Evolutionary conservation across 2,888 invertebrate species (phyloP), one percentile per base, ranked within the genome.

Genomic region (Cryptus armator): DNA sequence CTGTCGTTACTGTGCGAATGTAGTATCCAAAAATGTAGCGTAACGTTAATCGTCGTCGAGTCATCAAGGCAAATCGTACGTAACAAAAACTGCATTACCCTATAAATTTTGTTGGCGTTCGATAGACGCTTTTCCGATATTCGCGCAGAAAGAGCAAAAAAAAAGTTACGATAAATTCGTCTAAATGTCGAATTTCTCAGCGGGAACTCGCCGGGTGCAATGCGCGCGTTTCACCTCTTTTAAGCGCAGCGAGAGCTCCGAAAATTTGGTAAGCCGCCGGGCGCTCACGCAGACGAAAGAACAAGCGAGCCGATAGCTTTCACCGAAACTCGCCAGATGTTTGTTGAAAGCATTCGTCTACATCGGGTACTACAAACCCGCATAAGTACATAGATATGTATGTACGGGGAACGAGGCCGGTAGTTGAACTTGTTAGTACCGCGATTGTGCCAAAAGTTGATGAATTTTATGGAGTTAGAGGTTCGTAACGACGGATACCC

Each of bases 301-400:
- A 70, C 48, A 10, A 48, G 70, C 70, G 32, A 70, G 19, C 37
- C 71, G 71, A 71, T 71, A 56, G 71, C 56, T 71, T 71, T 71
- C 56, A 74, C 75, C 72, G 29, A 81, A 68, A 37, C 37, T 0
- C 75, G 24, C 72, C 80, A 80, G 80, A 80, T 80, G 80, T 32
- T 76, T 66, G 37, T 46, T 48, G 32, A 72, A 72, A 53, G 66
- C 56, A 56, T 56, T 56, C 24, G 19, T 37, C 67, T n/a, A 32
- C 14, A 67, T 64, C 14, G 43, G 12, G 24, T 56, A 37, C 44
- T 62, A 29, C 46, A 16, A 51, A 12, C 10, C 10, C 29, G 12
- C 7, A 46, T 29, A 24, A 2, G n/a, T 48, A n/a, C 14, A 14
- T 9, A 32, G 24, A 59, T 59, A 59, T 29, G 29, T 24, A 24